Evolutionary conservation across 2,888 invertebrate species (phyloP), one percentile per base, ranked within the genome.

Genomic region (Drosophila longiperda): DNA sequence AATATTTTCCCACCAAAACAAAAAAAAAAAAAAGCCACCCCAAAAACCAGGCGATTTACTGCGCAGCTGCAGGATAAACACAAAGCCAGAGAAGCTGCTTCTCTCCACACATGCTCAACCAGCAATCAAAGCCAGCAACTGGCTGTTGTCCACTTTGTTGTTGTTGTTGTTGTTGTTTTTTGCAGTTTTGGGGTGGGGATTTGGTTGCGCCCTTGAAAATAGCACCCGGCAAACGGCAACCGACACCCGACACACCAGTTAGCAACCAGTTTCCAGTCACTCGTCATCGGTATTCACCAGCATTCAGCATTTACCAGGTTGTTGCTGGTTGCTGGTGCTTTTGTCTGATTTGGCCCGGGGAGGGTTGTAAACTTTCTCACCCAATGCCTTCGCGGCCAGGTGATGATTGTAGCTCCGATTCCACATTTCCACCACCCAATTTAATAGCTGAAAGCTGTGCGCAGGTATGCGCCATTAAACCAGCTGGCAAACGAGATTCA

Each of bases 1-100:
- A 89, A 73, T 88, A 89, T 78, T 88, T 87, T 90, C 90, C 87
- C 90, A 89, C 90, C 84, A 62, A 63, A 34, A 54, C 15, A 76
- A 84, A 86, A 89, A 88, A 82, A 62, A 63, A 34, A 54, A 23
- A 76, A 84, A 86, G 73, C 89, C 87, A 87, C 87, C 87, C 90
- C 78, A 76, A 78, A 66, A 66, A 36, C 45, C 55, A 62, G 29
- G 42, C 50, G 66, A 58, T 63, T 64, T 70, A 85, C 69, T 89
- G 90, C 86, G 86, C 87, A 87, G 87, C 87, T 87, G 87, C 87
- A 67, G 85, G 75, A 79, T 58, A 68, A 78, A 55, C 48, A 23
- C 55, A 59, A 53, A 54, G 45, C 38, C 40, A 61, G 62, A 61
- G 62, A 58, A 64, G 54, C 64, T 52, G 59, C 52, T 67, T 54